phyloP scores from a whole-genome alignment of 2,888 invertebrate species.

The Meghimatium bilineatum region DNA sequence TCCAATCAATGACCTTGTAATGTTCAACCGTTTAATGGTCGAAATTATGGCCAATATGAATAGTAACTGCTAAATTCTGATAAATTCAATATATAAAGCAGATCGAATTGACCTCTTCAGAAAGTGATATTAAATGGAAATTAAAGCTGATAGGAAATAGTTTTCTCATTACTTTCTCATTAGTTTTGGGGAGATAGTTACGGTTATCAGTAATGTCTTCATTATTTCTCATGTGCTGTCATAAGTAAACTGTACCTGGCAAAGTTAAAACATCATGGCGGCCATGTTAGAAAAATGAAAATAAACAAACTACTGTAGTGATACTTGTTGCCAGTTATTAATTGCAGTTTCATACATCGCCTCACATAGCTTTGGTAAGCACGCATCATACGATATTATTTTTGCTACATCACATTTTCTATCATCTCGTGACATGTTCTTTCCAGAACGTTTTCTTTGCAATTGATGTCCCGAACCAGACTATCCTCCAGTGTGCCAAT shows the following conservation, averaged over 20 bases:
- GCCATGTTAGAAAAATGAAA: constrained; percentile 18
- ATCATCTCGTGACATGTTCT: too few species aligned
- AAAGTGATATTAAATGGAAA: neutral
- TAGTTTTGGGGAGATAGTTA: neutral
- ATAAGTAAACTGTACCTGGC: constrained; percentile 18
- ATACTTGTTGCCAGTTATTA: neutral
- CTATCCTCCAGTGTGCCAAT: too few species aligned
- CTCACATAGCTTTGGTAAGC: neutral
- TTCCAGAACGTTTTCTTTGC: too few species aligned
- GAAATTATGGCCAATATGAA: neutral
- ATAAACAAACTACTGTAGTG: constrained; percentile 3
- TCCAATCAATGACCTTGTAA: constrained; percentile 57
- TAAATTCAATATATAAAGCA: neutral
- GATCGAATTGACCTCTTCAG: neutral
- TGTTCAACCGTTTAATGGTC: neutral
- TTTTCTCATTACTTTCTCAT: neutral
- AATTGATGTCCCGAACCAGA: too few species aligned
- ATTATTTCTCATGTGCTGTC: neutral
- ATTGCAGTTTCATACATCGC: neutral
- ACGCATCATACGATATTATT: neutral
- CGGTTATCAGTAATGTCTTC: neutral
- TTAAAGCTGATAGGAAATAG: neutral
- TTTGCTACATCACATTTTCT: neutral
- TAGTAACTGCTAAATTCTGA: neutral
- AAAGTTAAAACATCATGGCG: constrained; percentile 23